A percentile compares a stretch with the other conserved stretches of the same genome.
phyloP scores from a whole-genome alignment of 2,888 invertebrate species.

The Ethmia dodecea region DNA sequence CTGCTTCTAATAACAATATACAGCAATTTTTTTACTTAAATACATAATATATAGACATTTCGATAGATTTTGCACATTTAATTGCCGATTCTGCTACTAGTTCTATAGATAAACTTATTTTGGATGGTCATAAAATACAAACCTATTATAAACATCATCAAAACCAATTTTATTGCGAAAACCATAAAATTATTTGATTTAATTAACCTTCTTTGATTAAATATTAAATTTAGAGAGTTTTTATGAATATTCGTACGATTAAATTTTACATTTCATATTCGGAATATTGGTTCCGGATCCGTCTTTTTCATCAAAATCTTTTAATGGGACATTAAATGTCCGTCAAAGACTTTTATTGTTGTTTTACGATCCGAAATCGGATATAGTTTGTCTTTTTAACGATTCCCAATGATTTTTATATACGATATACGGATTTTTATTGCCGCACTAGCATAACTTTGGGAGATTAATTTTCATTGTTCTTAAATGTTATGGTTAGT shows the following conservation, averaged over 20 bases:
- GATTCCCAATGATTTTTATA: constrained; percentile 46
- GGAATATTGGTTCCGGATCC: constrained; percentile 34
- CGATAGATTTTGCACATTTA: too few species aligned
- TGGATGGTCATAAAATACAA: too few species aligned
- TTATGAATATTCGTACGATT: not conserved
- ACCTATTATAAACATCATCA: too few species aligned
- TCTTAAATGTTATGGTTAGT: constrained; percentile 27
- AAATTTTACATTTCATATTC: constrained; percentile 3
- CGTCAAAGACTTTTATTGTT: constrained; percentile 50
- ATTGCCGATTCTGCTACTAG: too few species aligned
- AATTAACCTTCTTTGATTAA: not conserved
- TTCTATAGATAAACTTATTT: too few species aligned
- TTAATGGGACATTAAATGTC: constrained; percentile 57
- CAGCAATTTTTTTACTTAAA: too few species aligned
- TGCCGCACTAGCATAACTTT: constrained; percentile 19
- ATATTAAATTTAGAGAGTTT: not conserved
- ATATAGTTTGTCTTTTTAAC: constrained; percentile 59
- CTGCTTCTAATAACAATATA: too few species aligned
- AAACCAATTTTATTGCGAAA: too few species aligned
- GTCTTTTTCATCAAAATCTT: constrained; percentile 39
- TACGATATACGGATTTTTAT: constrained; percentile 26
- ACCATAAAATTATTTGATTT: too few species aligned
- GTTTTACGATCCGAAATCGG: constrained; percentile 67
- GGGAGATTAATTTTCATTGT: constrained; percentile 55
- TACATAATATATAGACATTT: too few species aligned